phyloP scores from a whole-genome alignment of 2,888 invertebrate genomes.

The Rapana venosa region DNA sequence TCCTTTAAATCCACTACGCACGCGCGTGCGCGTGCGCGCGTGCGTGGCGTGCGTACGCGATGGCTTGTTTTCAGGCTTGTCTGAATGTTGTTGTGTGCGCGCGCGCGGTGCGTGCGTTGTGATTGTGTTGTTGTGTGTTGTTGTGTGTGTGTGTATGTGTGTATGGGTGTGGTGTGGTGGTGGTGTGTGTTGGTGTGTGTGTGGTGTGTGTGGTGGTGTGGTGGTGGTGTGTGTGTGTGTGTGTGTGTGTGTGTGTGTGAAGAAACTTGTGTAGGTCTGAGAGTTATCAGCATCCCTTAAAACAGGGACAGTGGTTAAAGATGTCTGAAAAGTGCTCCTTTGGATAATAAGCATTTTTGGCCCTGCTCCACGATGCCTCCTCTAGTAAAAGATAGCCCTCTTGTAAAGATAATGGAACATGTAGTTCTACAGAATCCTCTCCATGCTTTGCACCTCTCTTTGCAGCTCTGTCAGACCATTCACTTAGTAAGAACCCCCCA shows the following conservation, averaged over 20 bases:
- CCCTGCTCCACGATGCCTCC: too few species aligned
- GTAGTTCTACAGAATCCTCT: too few species aligned
- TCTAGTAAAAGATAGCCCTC: too few species aligned
- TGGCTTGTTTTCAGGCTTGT: background rate
- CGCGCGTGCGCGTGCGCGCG: too few species aligned
- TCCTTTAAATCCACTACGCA: background rate
- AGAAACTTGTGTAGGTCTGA: background rate
- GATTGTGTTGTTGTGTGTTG: background rate
- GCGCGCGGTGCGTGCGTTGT: background rate
- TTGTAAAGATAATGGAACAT: too few species aligned
- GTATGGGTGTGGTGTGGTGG: background rate
- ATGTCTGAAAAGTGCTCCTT: too few species aligned
- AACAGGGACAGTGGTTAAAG: too few species aligned
- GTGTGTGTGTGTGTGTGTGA: background rate
- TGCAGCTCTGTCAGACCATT: too few species aligned
- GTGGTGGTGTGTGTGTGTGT: background rate
- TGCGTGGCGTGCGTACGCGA: background rate
- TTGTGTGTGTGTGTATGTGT: conserved; percentile 4
- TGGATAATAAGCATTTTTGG: too few species aligned
- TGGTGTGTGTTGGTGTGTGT: background rate
- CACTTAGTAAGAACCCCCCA: too few species aligned
- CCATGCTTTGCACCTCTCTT: too few species aligned
- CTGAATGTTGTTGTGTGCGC: background rate
- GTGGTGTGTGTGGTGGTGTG: background rate
- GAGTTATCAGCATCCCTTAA: background rate